A percentile compares a stretch with the other conserved stretches of the same genome.
Evolutionary conservation across 1,140 invertebrate genomes (phyloP).

Genomic region (Sinella curviseta): DNA sequence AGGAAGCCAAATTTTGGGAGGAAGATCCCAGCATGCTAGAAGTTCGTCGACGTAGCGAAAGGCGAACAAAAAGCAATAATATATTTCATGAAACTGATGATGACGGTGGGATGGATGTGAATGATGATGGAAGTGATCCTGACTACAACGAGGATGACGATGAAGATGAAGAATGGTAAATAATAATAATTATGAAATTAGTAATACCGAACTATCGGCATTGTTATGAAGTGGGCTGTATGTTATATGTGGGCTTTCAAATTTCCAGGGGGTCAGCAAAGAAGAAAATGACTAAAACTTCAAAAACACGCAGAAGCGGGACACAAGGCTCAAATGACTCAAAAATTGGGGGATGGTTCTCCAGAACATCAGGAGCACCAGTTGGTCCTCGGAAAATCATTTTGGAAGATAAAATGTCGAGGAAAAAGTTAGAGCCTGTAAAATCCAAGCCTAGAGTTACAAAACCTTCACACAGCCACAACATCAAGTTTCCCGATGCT

Average conservation of each 20-base stretch:
- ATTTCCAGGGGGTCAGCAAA: too few relatives aligned
- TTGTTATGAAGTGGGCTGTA: background rate
- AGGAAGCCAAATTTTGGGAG: background rate
- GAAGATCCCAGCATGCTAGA: background rate
- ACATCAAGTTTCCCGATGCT: background rate
- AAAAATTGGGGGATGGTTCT: too few relatives aligned
- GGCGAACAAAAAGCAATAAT: background rate
- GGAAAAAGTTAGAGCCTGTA: background rate
- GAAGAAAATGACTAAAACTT: background rate
- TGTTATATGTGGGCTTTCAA: background rate
- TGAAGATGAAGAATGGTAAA: background rate
- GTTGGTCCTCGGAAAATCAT: background rate
- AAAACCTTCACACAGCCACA: background rate
- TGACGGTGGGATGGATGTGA: background rate
- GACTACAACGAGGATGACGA: background rate
- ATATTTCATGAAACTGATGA: background rate
- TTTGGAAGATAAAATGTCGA: background rate
- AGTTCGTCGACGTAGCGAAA: background rate
- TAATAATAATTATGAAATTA: background rate
- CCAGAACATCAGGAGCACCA: background rate
- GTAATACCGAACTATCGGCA: background rate
- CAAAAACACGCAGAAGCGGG: too few relatives aligned
- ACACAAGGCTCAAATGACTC: too few relatives aligned
- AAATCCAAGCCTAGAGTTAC: background rate
- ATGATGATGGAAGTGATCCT: background rate